phyloP scores from a whole-genome alignment of 2,797 vertebrate species.

The Danio albolineatus region DNA sequence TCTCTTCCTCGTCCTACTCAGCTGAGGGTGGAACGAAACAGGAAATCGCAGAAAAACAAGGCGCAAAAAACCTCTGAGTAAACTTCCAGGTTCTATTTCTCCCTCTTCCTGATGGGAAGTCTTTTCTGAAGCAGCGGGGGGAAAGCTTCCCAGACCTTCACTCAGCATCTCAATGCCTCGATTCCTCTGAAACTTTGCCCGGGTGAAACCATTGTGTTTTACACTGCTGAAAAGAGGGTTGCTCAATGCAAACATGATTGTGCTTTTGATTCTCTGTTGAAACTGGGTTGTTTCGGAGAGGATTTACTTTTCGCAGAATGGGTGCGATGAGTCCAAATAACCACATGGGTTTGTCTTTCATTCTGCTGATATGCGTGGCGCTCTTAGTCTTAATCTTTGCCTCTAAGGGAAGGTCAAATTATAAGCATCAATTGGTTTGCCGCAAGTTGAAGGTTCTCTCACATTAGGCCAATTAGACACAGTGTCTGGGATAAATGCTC shows the following conservation, averaged over 20 bases:
- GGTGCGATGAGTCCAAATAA: constrained; percentile 28
- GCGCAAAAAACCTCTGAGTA: constrained; percentile 71
- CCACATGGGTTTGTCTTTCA: constrained; percentile 22
- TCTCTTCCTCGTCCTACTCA: constrained; percentile 55
- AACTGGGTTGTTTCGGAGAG: background rate
- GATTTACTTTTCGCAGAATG: constrained; percentile 8
- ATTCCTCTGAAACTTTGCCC: constrained; percentile 41
- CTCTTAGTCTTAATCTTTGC: constrained; percentile 9
- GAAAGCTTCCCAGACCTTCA: constrained; percentile 66
- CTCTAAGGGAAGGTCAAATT: background rate
- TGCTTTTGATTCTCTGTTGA: constrained; percentile 15
- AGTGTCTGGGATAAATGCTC: constrained; percentile 34
- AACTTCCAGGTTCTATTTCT: constrained; percentile 89
- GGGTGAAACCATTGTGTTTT: constrained; percentile 60
- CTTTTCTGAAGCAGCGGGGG: constrained; percentile 76
- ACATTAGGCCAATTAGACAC: constrained; percentile 44
- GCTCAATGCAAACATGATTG: constrained; percentile 3
- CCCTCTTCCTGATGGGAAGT: constrained; percentile 85
- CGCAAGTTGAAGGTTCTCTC: constrained; percentile 40
- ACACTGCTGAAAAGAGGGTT: constrained; percentile 19
- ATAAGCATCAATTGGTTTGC: constrained; percentile 49
- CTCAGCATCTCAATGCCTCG: constrained; percentile 47
- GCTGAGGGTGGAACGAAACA: constrained; percentile 43
- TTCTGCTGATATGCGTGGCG: background rate
- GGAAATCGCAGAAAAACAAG: constrained; percentile 58